Conservation (phyloP, 2,113 vertebrate genomes). For the Typhlomys cinereus region DNA sequence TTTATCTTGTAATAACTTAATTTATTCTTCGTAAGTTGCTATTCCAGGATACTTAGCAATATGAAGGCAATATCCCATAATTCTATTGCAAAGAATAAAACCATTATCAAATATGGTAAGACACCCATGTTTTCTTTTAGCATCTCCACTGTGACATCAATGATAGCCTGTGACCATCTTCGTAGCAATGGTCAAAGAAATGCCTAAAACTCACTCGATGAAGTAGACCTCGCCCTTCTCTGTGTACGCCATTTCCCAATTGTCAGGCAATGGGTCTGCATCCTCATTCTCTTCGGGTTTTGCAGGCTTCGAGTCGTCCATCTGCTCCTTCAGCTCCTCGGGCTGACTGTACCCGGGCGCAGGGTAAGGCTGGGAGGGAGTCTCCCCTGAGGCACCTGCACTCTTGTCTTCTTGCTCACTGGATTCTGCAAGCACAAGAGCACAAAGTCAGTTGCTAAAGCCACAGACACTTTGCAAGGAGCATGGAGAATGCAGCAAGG, state of each 20-base stretch:
- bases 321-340: conserved; percentile 90
- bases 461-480: background rate
- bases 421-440: conserved; percentile 88
- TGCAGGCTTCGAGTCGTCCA: conserved; percentile 87
- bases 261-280: conserved; percentile 94
- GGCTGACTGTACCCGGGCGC: conserved; percentile 88
- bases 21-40: background rate
- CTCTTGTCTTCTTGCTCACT: conserved; percentile 98
- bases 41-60: background rate
- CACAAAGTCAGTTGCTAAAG: background rate
- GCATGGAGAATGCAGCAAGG: background rate
- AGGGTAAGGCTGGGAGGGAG: conserved; percentile 87
- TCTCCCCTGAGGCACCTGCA: conserved; percentile 91
- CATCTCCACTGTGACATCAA: background rate
- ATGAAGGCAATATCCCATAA: background rate
- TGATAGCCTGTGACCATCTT: background rate
- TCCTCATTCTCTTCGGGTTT: conserved; percentile 94
- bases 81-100: background rate
- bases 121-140: background rate
- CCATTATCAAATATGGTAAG: background rate
- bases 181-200: conserved; percentile 52
- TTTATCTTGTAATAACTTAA: background rate
- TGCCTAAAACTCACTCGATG: conserved; percentile 93
- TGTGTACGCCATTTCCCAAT: conserved; percentile 99
- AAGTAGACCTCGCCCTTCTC: conserved; percentile 99